These are phyloP conservation scores for Fulica atra DNA, from an alignment of 2,113 vertebrate genomes.

Conservation along the genomic window DNA sequence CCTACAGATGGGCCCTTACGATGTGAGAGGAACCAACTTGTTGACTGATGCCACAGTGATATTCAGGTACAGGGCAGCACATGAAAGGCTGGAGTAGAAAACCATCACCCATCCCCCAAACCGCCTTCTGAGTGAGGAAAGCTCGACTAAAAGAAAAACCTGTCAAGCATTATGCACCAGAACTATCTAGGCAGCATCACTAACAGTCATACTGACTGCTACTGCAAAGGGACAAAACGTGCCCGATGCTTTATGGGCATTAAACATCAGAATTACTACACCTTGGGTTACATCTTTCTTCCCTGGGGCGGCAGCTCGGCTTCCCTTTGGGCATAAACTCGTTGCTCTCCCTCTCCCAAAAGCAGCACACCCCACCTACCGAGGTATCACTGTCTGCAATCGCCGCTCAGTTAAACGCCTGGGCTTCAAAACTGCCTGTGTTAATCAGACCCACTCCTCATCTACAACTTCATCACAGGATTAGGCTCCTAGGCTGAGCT, in stretches of 20 bases:
- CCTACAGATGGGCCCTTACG: fast-evolving
- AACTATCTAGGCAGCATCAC: neutral
- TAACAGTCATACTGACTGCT: neutral
- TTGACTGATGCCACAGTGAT: neutral
- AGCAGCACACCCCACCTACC: neutral
- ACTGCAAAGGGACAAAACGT: neutral
- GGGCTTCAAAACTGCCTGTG: neutral
- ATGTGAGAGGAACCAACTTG: neutral
- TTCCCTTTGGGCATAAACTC: neutral
- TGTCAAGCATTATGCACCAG: neutral
- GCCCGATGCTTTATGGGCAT: neutral
- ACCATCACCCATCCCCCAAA: neutral
- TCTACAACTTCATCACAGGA: neutral
- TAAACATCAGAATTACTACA: neutral
- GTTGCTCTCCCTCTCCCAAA: neutral
- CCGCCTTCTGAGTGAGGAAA: neutral
- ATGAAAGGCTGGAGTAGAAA: neutral
- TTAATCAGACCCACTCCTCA: neutral
- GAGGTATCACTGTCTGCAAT: neutral
- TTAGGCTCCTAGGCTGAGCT: neutral
- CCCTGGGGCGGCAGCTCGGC: neutral
- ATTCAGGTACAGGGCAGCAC: neutral
- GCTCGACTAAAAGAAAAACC: neutral
- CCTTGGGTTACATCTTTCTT: neutral
- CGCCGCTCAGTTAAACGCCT: neutral